Conservation (phyloP, 2,113 vertebrate species). For the Seriola rivoliana region DNA sequence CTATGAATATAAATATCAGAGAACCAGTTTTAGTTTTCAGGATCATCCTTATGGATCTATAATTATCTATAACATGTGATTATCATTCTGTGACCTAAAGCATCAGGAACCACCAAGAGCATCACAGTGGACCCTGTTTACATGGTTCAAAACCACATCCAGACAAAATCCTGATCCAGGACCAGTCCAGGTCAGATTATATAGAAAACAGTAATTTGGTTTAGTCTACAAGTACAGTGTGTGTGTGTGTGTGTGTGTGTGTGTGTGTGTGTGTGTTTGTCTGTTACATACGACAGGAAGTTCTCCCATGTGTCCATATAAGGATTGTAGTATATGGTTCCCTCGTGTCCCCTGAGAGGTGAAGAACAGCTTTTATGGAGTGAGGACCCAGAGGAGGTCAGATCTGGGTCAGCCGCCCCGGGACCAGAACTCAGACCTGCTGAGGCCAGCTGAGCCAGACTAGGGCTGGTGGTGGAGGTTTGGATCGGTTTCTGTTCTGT, state of each 20-base stretch:
- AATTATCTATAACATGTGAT: too few species aligned
- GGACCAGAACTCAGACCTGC: constrained; percentile 15
- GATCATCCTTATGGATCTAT: too few species aligned
- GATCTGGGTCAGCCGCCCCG: not conserved
- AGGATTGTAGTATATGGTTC: constrained; percentile 71
- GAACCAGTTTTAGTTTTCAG: too few species aligned
- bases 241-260: not conserved
- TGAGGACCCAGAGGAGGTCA: not conserved
- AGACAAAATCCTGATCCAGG: too few species aligned
- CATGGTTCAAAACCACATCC: too few species aligned
- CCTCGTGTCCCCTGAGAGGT: constrained; percentile 18
- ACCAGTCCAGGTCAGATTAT: too few species aligned
- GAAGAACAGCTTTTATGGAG: constrained; percentile 46
- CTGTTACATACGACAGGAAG: constrained; percentile 89
- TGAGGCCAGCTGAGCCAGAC: constrained; percentile 20
- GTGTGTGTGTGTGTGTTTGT: constrained; percentile 9
- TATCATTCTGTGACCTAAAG: too few species aligned
- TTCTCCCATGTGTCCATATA: constrained; percentile 85
- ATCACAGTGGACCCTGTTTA: too few species aligned
- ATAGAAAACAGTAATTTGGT: too few species aligned
- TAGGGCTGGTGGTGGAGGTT: constrained; percentile 55
- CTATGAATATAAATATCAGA: too few species aligned
- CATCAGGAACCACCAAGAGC: too few species aligned
- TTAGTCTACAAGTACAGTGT: too few species aligned
- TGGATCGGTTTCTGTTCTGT: constrained; percentile 5